Evolutionary conservation across 2,797 vertebrate species (phyloP), one percentile per base, ranked within the genome.

Genomic region (Synanceia verrucosa): DNA sequence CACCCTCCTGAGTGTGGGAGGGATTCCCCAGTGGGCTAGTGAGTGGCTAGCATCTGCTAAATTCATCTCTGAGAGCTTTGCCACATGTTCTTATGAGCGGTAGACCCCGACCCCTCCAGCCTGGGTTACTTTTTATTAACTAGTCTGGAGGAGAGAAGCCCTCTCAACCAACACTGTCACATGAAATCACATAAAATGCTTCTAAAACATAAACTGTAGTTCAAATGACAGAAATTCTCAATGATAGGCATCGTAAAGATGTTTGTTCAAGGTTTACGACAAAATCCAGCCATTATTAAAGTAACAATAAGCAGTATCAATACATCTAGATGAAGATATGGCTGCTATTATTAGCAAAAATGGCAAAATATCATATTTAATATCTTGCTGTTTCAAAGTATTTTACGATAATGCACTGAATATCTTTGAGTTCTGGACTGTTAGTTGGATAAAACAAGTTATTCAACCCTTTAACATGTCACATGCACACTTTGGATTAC

Each of bases 41-140:
- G 76, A 86, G 78, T 75, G 68, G 62, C 60, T 70, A 79, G 79
- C 86, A 83, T 92, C 86, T 91, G 90, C 62, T 86, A 12, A 67
- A 85, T 77, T 83, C 61, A 84, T 91, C 78, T 69, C 37, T 84
- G 80, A 90, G 79, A 85, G 86, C 79, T 88, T 91, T 91, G 86
- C 89, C 88, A 91, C 82, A 91, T 92, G 91, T 78, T 85, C 64
- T n/a, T 47, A 77, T 65, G 28, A 70, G 73, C 2, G 21, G 78
- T 58, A 73, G 66, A 84, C 81, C 78, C 73, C n/a, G 31, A 71
- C 66, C 76, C 74, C 74, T 68, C 46, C 46, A 77, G 71, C 73
- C 68, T 47, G 56, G 47, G 57, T 76, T 65, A 63, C 64, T 84
- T 33, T 87, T 81, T 77, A 74, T 73, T 68, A 76, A 88, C 76